Conservation (phyloP, 1,140 invertebrate genomes). For the Chymomyza costata region DNA sequence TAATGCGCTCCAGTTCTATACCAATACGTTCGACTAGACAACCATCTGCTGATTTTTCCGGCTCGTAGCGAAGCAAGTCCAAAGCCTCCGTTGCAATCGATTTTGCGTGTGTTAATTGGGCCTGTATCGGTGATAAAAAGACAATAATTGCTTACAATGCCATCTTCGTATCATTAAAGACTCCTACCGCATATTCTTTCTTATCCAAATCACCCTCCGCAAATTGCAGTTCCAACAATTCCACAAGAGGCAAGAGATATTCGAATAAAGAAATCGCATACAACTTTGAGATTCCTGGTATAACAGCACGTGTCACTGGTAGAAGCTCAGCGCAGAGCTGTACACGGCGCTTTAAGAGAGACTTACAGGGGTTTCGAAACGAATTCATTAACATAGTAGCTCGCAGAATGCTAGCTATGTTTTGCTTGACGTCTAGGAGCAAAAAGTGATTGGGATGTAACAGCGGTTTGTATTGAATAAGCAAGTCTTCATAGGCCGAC, state of each 20-base stretch:
- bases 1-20: conserved; percentile 60
- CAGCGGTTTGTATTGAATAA: conserved; percentile 77
- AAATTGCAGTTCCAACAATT: conserved; percentile 76
- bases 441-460: conserved; percentile 82
- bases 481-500: conserved; percentile 77
- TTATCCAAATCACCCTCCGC: conserved; percentile 46
- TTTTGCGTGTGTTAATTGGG: conserved; percentile 77
- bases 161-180: too few relatives aligned
- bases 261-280: conserved; percentile 85
- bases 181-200: conserved; percentile 49
- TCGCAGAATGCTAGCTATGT: conserved; percentile 79
- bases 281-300: conserved; percentile 84
- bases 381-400: conserved; percentile 75
- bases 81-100: conserved; percentile 79
- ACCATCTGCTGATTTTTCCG: conserved; percentile 83
- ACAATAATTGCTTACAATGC: not conserved
- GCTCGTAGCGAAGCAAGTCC: conserved; percentile 83
- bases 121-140: conserved; percentile 21
- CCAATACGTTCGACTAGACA: conserved; percentile 76
- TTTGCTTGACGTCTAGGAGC: conserved; percentile 81
- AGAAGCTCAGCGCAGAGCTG: conserved; percentile 81
- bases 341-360: conserved; percentile 76
- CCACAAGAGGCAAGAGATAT: conserved; percentile 81
- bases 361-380: conserved; percentile 74
- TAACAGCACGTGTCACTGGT: conserved; percentile 80